Conservation (phyloP, 2,113 vertebrate species). For the Clarias macrocephalus region DNA sequence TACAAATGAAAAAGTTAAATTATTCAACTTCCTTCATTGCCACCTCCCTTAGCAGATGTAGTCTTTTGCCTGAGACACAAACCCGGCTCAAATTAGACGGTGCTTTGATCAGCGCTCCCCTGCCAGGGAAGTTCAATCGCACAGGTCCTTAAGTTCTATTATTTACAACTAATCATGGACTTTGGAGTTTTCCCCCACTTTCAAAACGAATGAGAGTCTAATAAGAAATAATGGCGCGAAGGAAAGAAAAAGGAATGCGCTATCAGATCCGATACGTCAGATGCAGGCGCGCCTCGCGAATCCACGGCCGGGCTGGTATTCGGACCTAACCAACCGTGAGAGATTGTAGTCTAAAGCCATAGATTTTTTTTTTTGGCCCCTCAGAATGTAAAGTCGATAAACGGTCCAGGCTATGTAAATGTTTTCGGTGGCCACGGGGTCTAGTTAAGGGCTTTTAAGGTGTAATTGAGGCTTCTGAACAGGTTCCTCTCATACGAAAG, state of each 20-base stretch:
- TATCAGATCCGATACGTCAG: slow-evolving; percentile 57
- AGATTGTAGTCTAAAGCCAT: slow-evolving; percentile 49
- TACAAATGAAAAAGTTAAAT: slow-evolving; percentile 99
- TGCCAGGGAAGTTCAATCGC: slow-evolving; percentile 59
- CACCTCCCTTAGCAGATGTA: slow-evolving; percentile 64
- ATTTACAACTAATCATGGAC: slow-evolving; percentile 67
- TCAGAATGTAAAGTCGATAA: slow-evolving; percentile 51
- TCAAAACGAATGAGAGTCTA: slow-evolving; percentile 62
- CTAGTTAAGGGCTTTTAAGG: slow-evolving; percentile 48
- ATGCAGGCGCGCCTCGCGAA: slow-evolving; percentile 37
- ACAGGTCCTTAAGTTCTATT: slow-evolving; percentile 66
- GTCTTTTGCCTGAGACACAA: slow-evolving; percentile 69
- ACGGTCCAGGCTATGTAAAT: slow-evolving; percentile 51
- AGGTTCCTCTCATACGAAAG: slow-evolving; percentile 47
- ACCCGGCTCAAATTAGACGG: slow-evolving; percentile 48
- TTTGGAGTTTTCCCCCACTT: slow-evolving; percentile 57
- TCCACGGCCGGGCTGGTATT: slow-evolving; percentile 21
- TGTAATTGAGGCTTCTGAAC: slow-evolving; percentile 48
- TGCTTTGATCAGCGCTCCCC: slow-evolving; percentile 56
- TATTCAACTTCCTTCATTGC: slow-evolving; percentile 83
- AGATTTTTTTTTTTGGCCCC: slow-evolving; percentile 36
- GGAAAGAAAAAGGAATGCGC: slow-evolving; percentile 46
- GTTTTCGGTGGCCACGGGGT: slow-evolving; percentile 46
- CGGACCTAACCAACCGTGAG: slow-evolving; percentile 52
- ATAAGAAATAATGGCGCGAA: slow-evolving; percentile 58